Base-by-base conservation (phyloP, 2,797 vertebrate species). In the Synanceia verrucosa region DNA sequence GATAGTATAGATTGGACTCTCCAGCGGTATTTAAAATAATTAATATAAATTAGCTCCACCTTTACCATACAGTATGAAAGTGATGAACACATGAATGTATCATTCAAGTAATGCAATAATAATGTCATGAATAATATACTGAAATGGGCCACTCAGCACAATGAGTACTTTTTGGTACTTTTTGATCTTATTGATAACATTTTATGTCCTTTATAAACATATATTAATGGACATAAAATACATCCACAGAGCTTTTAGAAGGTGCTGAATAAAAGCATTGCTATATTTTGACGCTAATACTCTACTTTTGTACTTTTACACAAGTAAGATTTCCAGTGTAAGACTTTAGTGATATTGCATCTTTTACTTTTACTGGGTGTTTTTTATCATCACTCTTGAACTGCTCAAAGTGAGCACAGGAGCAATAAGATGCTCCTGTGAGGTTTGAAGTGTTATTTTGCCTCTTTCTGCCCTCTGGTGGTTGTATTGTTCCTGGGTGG, bases 401-500 rank as follows among this genome's bases (percentile, higher is more conserved):
- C 31, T 23, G 34, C n/a, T 44, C n/a, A 21, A 50, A 6, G 21
- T 48, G 14, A 34, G n/a, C n/a, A 36, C 37, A 24, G n/a, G 39
- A 53, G 23, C n/a, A 63, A 11, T 16, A 18, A 50, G n/a, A 16
- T 3, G 12, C 14, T 26, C 14, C 39, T 46, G 1, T 18, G 21
- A n/a, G 4, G 9, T 13, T 24, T 3, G 1, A 4, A 6, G 13
- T 23, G 24, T 36, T 65, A 19, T 55, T 5, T 37, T 36, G 52
- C 31, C 12, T 55, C 24, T 53, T 57, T 67, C 89, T 93, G 88
- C 90, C 91, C 88, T 86, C 93, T 92, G 60, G 80, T 92, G 92
- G 88, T 73, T 6, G 21, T n/a, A 3, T n/a, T 37, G n/a, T 44
- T 39, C 37, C 37, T 39, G 37, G 37, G 14, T 39, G n/a, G 29